phyloP scores from a whole-genome alignment of 2,113 vertebrate genomes.

The Naja naja region DNA sequence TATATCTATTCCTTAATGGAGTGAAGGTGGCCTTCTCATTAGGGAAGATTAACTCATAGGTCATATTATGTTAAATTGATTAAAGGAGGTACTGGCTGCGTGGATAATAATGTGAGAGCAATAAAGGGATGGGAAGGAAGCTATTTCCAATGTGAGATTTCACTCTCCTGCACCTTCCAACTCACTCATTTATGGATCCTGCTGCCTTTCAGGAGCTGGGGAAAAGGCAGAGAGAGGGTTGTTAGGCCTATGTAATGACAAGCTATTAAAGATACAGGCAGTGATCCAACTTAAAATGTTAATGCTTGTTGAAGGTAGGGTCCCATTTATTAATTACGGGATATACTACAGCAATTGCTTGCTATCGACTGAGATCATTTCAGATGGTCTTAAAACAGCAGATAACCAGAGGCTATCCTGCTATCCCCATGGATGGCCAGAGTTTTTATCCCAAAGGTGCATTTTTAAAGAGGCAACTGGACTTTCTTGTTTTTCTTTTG shows the following conservation, averaged over 20 bases:
- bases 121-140: neutral
- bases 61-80: slow-evolving; percentile 37
- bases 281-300: neutral
- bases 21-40: slow-evolving; percentile 35
- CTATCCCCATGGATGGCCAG: neutral
- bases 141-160: neutral
- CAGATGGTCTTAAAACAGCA: neutral
- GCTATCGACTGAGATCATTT: neutral
- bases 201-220: neutral
- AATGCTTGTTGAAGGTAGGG: neutral
- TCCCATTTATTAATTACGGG: neutral
- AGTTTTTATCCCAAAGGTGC: neutral
- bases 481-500: too few species aligned
- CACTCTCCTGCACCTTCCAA: neutral
- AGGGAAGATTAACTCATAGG: slow-evolving; percentile 28
- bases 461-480: too few species aligned
- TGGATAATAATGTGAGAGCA: slow-evolving; percentile 15
- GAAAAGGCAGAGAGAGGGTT: neutral
- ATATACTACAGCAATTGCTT: neutral
- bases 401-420: neutral
- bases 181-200: neutral
- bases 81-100: slow-evolving; percentile 3
- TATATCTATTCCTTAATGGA: slow-evolving; percentile 30
- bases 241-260: neutral
- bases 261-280: neutral